A percentile compares a stretch with the other conserved stretches of the same genome.
These are phyloP conservation scores for Paedocypris sp. DNA, from an alignment of 2,113 vertebrate species.

Conservation along the genomic window DNA sequence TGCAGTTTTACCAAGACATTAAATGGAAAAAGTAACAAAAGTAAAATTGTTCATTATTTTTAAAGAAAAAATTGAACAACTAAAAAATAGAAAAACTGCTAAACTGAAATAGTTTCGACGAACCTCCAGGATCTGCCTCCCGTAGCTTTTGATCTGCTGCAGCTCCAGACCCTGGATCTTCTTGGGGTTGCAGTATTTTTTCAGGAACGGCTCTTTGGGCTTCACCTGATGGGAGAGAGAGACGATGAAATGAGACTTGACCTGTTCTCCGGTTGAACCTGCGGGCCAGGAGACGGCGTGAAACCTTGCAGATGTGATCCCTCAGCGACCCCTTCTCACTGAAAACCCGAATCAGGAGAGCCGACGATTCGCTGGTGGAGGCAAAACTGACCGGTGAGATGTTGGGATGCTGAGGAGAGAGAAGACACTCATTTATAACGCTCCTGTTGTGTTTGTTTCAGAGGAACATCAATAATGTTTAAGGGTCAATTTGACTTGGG, in stretches of 20 bases:
- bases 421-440: background rate
- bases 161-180: conserved; percentile 90
- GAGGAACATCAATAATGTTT: too few species aligned
- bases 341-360: conserved; percentile 81
- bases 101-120: background rate
- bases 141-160: conserved; percentile 78
- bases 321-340: conserved; percentile 87
- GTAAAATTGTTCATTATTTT: background rate
- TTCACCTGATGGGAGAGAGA: conserved; percentile 69
- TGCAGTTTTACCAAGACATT: too few species aligned
- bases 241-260: background rate
- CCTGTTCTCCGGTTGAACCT: too few species aligned
- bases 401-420: conserved; percentile 68
- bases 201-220: conserved; percentile 83
- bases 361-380: conserved; percentile 82
- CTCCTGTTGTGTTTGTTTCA: too few species aligned
- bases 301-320: conserved; percentile 94
- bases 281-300: background rate
- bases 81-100: too few species aligned
- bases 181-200: conserved; percentile 91
- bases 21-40: background rate
- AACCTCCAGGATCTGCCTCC: conserved; percentile 93
- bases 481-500: too few species aligned
- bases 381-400: conserved; percentile 80
- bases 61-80: background rate